Evolutionary conservation across 1,140 invertebrate species (phyloP), one percentile per base, ranked within the genome.

Genomic region (Thrips palmi): DNA sequence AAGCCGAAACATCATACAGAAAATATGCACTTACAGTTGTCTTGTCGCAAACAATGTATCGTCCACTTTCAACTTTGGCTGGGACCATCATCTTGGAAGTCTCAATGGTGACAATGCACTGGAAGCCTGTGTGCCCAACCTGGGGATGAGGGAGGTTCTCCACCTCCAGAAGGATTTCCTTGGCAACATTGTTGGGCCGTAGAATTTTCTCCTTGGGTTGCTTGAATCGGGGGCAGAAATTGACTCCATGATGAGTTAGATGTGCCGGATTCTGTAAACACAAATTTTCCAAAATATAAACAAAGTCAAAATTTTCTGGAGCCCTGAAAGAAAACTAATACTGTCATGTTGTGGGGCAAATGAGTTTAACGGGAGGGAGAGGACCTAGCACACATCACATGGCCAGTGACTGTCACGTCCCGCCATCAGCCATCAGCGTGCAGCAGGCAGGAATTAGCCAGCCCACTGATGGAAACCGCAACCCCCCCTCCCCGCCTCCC

Each of bases 51-150:
- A 91, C 77, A 35, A 91, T 82, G 33, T 71, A 74, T 41, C 76
- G 73, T 49, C 76, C 80, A 21, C 70, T 71, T 52, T 85, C 81
- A 12, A 89, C 77, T 47, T 80, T 64, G 1, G 87, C 87, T 31
- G 83, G 78, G 4, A 92, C 70, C 43, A 81, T 69, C 66, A 91
- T 77, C 52, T 86, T 86, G 10, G 85, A 83, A 22, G 75, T 77
- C 60, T 92, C 87, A 43, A 92, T 87, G 44, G 80, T 79, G 18
- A 91, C 76, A 40, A 89, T 79, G 56, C 88, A 93, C 49, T 89
- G 76, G 52, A 91, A 89, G 21, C 82, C 83, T 11, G 77, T 77
- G 45, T 85, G 83, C 1, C 74, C 82, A 37, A 74, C 72, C 60
- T 83, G 78, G 7, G 84, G 80, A 56, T 82, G 77, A 3, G 85